A percentile compares a stretch with the other conserved stretches of the same genome.
These are phyloP conservation scores for Beris morrisii DNA, from an alignment of 2,888 invertebrate species.

Conservation along the genomic window DNA sequence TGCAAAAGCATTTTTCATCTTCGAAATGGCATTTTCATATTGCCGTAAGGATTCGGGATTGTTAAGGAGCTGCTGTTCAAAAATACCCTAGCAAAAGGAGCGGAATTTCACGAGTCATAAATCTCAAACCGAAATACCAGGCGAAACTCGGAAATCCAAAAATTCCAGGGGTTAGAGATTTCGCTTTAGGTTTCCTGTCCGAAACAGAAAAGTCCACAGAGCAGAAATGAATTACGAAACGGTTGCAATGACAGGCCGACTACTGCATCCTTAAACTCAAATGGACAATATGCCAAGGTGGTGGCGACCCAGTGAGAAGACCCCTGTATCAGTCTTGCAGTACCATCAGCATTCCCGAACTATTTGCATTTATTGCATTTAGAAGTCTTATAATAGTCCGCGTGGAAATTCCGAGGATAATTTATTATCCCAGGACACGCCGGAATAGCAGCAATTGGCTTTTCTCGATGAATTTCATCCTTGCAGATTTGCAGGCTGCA, in stretches of 20 bases:
- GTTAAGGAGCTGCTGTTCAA: not conserved
- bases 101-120: slow-evolving; percentile 30
- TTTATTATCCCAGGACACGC: slow-evolving; percentile 15
- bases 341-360: not conserved
- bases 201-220: slow-evolving; percentile 11
- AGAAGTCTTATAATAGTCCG: slow-evolving; percentile 5
- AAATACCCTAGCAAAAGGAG: slow-evolving; percentile 1
- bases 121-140: slow-evolving; percentile 14
- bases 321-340: too few species aligned
- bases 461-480: slow-evolving; percentile 12
- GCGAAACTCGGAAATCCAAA: slow-evolving; percentile 17
- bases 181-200: slow-evolving; percentile 18
- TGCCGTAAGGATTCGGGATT: not conserved
- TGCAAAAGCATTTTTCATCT: slow-evolving; percentile 15
- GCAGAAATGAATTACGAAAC: slow-evolving; percentile 15
- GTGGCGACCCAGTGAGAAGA: not conserved
- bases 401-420: slow-evolving; percentile 20
- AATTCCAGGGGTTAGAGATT: not conserved
- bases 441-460: slow-evolving; percentile 20
- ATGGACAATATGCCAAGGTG: slow-evolving; percentile 20
- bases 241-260: slow-evolving; percentile 15
- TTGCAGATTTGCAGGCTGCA: not conserved
- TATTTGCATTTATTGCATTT: slow-evolving; percentile 11
- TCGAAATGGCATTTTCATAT: slow-evolving; percentile 4
- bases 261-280: slow-evolving; percentile 26